phyloP scores from a whole-genome alignment of 2,113 vertebrate genomes.

The Leptobrachium ailaonicum region DNA sequence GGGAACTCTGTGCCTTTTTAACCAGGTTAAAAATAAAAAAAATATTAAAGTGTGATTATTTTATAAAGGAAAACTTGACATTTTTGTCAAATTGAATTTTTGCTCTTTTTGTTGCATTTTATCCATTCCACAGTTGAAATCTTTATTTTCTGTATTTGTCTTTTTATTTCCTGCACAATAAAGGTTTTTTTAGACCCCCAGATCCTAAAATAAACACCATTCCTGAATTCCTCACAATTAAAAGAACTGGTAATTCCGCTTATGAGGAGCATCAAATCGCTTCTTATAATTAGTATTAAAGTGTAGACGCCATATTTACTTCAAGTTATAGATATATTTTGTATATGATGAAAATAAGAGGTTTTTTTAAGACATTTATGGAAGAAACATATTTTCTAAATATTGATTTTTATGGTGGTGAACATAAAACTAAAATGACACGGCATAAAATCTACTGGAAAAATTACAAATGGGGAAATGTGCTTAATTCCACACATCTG shows the following conservation, averaged over 20 bases:
- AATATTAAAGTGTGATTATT: too few relatives aligned
- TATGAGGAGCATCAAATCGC: background rate
- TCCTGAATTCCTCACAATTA: slow-evolving; percentile 21
- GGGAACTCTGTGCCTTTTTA: too few relatives aligned
- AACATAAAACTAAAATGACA: slow-evolving; percentile 29
- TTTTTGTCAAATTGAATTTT: too few relatives aligned
- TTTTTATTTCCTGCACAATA: too few relatives aligned
- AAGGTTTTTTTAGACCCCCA: too few relatives aligned
- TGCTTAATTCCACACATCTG: background rate
- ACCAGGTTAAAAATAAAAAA: too few relatives aligned
- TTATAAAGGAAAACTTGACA: too few relatives aligned
- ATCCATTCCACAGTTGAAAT: too few relatives aligned
- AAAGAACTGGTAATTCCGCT: background rate
- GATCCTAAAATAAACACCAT: background rate
- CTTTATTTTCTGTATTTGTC: too few relatives aligned
- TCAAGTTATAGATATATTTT: slow-evolving; percentile 5
- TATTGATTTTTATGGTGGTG: slow-evolving; percentile 26
- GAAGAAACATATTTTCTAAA: slow-evolving; percentile 28
- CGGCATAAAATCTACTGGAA: slow-evolving; percentile 13
- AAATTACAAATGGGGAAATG: background rate
- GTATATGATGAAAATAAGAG: background rate
- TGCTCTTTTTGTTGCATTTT: too few relatives aligned
- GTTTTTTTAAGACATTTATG: background rate
- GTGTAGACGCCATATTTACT: background rate
- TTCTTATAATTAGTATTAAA: slow-evolving; percentile 9